These are phyloP conservation scores for Diplosoma virens DNA, from an alignment of 23 tunicate genomes.

Conservation along the genomic window DNA sequence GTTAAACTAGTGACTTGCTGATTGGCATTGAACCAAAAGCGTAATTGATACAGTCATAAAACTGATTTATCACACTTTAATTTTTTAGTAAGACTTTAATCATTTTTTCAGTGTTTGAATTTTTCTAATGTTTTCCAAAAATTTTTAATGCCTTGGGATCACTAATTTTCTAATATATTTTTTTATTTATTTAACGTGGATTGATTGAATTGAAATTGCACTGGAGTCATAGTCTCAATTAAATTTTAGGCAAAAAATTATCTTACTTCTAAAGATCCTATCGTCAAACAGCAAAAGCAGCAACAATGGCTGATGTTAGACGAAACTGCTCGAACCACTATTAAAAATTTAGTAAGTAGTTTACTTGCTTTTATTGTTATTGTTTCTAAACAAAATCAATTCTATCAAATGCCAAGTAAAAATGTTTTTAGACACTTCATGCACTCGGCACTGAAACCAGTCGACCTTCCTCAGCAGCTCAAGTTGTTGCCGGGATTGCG, in stretches of 20 bases:
- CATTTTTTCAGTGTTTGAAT: too few relatives aligned
- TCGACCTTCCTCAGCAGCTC: constrained; percentile 93
- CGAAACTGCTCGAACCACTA: constrained; percentile 43
- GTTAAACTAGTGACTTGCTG: too few relatives aligned
- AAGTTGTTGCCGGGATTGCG: constrained; percentile 95
- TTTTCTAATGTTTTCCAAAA: too few relatives aligned
- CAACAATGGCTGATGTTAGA: constrained; percentile 75
- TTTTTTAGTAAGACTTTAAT: too few relatives aligned
- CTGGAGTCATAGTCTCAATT: too few relatives aligned
- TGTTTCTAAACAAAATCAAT: not conserved
- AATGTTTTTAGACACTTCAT: constrained; percentile 48
- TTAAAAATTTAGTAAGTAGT: constrained; percentile 63
- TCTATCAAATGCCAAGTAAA: not conserved
- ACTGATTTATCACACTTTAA: too few relatives aligned
- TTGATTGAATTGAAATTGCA: too few relatives aligned
- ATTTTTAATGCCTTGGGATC: too few relatives aligned
- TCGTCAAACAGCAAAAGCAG: constrained; percentile 75
- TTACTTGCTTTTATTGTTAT: not conserved
- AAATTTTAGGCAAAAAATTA: constrained; percentile 94
- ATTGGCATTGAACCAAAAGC: too few relatives aligned
- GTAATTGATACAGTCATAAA: too few relatives aligned
- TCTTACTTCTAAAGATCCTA: constrained; percentile 74
- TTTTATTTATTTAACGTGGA: too few relatives aligned
- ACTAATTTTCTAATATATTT: too few relatives aligned
- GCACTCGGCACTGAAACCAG: constrained; percentile 87